phyloP scores from a whole-genome alignment of 2,113 vertebrate genomes.

The Turdus rufiventris region DNA sequence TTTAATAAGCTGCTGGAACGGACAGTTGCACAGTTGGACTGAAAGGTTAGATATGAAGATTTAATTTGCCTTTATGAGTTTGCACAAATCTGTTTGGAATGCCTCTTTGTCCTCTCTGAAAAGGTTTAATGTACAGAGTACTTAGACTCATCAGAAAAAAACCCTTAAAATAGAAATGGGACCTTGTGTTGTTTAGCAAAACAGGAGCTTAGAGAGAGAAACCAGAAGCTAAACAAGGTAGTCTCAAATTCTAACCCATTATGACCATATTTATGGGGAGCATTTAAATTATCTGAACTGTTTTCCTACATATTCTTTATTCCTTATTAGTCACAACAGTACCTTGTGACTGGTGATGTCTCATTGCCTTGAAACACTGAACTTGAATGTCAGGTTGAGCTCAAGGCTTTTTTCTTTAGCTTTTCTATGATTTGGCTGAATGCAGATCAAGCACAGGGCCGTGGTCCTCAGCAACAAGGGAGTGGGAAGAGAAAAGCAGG shows the following conservation, averaged over 20 bases:
- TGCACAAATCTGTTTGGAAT: not conserved
- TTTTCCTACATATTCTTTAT: not conserved
- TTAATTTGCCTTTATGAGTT: not conserved
- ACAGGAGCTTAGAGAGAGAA: not conserved
- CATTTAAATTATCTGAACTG: not conserved
- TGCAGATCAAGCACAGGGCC: not conserved
- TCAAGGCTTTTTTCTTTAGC: not conserved
- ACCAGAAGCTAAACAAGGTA: not conserved
- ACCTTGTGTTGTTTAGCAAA: not conserved
- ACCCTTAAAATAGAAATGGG: not conserved
- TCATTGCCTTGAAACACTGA: not conserved
- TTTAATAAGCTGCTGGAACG: not conserved
- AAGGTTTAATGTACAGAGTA: not conserved
- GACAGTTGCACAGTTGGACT: not conserved
- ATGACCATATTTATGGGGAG: not conserved
- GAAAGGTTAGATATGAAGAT: not conserved
- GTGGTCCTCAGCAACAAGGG: not conserved
- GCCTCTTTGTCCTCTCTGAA: not conserved
- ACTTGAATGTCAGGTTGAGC: not conserved
- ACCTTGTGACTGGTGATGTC: not conserved
- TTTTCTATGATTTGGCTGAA: not conserved
- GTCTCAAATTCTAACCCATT: not conserved
- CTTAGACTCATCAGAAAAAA: not conserved
- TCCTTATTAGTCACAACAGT: not conserved
- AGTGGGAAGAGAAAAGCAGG: not conserved